These are phyloP conservation scores for Heliconius hermathena DNA, from an alignment of 1,140 invertebrate genomes.

Conservation along the genomic window DNA sequence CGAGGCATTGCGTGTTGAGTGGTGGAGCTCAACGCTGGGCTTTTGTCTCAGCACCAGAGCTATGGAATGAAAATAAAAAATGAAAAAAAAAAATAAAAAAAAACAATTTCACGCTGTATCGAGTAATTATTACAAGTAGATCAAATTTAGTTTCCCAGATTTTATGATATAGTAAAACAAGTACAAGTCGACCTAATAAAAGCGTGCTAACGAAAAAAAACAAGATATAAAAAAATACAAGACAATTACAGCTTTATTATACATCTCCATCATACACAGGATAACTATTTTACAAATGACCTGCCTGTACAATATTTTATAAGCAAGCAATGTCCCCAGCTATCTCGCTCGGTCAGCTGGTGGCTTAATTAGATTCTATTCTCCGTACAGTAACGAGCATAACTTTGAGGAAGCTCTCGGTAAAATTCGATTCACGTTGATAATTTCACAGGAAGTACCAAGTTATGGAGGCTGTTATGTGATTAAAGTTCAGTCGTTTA, in stretches of 20 bases:
- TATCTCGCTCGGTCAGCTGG: constrained; percentile 19
- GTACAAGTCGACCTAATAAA: too few species aligned
- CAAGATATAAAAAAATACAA: background rate
- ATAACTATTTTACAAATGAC: background rate
- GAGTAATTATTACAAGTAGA: too few species aligned
- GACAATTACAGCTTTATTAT: background rate
- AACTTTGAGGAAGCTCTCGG: constrained; percentile 24
- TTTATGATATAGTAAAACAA: too few species aligned
- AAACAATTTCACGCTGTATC: too few species aligned
- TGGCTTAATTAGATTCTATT: constrained; percentile 15
- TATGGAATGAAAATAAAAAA: too few species aligned
- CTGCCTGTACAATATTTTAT: background rate
- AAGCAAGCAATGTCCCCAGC: background rate
- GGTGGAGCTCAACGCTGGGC: too few species aligned
- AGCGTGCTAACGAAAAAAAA: background rate
- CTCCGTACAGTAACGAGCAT: constrained; percentile 22
- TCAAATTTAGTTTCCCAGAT: too few species aligned
- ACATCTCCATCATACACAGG: background rate
- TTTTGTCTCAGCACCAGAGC: too few species aligned
- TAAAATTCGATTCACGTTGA: constrained; percentile 28
- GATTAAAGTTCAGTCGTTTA: background rate
- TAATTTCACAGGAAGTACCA: constrained; percentile 18
- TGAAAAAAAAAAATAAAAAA: too few species aligned
- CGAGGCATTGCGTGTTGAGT: too few species aligned
- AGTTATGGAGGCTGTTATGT: background rate